Base-by-base conservation (phyloP, 2,888 invertebrate species). In the Dioctria rufipes region DNA sequence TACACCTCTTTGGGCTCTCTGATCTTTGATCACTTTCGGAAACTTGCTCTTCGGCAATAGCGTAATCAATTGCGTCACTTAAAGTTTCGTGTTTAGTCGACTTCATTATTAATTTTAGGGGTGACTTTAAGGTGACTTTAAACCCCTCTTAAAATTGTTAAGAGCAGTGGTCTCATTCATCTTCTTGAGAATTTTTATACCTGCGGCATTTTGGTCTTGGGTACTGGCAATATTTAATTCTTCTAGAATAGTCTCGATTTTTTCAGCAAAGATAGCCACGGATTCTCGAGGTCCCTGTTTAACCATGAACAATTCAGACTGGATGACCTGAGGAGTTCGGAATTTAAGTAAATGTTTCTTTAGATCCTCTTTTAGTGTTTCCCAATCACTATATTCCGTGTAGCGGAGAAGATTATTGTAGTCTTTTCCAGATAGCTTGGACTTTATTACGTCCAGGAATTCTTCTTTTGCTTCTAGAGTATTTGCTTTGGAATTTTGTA, bases 261-360 rank as follows among this genome's bases (percentile, higher is more conserved):
- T 66, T 11, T 40, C 65, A 4, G 65, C 8, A 9, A 40, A 67
- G n/a, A n/a, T n/a, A n/a, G 13, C 40, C 3, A 67, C 46, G 3
- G 67, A n/a, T 43, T 46, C 46, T 9, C 9, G 5, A 3, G 25
- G 25, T 13, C 9, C 61, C 25, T 61, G 61, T 61, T 67, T 67
- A 43, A 67, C 13, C 8, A 46, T 46, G 13, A 67, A 42, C 3
- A 42, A 40, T 43, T 67, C 49, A 13, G 13, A 67, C n/a, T 67
- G 61, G n/a, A 61, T 61, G 5, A 25, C 61, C 42, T 66, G 13
- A 4, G n/a, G 6, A 6, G 66, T 40, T 9, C 67, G 43, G 8
- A 40, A 67, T 67, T 67, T 67, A 6, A 67, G 67, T 13, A 67
- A 46, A 25, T 43, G 67, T 67, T 67, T 67, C 9, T 67, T 67